These are phyloP conservation scores for Odontamblyopus lacepedii DNA, from an alignment of 2,797 vertebrate species.

Conservation along the genomic window DNA sequence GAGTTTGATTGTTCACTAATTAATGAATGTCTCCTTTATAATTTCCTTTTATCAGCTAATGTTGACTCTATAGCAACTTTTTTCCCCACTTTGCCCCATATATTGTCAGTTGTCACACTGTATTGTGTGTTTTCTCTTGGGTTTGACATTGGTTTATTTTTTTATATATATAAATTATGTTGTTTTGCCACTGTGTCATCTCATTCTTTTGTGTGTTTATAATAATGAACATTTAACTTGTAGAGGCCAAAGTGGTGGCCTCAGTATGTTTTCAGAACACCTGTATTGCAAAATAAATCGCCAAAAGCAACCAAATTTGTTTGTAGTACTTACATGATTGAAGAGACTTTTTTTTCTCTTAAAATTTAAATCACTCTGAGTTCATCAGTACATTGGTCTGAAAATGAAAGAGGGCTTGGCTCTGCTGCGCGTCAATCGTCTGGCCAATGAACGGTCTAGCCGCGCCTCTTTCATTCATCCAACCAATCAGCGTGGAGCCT, in stretches of 20 bases:
- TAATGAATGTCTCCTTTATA: slow-evolving; percentile 63
- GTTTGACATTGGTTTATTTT: slow-evolving; percentile 50
- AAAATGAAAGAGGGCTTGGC: neutral
- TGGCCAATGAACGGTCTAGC: neutral
- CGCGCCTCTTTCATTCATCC: neutral
- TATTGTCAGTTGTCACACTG: slow-evolving; percentile 26
- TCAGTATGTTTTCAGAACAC: slow-evolving; percentile 66
- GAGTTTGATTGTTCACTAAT: slow-evolving; percentile 63
- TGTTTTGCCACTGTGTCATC: slow-evolving; percentile 61
- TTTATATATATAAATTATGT: slow-evolving; percentile 16
- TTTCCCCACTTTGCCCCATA: slow-evolving; percentile 10
- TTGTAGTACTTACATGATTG: neutral
- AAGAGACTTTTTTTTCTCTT: no score
- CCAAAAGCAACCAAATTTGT: slow-evolving; percentile 33
- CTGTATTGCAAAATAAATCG: slow-evolving; percentile 77
- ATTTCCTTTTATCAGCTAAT: slow-evolving; percentile 18
- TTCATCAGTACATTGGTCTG: no score
- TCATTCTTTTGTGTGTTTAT: slow-evolving; percentile 62
- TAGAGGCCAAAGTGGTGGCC: slow-evolving; percentile 55
- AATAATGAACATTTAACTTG: slow-evolving; percentile 57
- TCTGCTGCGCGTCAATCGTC: neutral
- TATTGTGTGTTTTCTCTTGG: slow-evolving; percentile 41
- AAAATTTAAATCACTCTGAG: no score
- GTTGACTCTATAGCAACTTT: slow-evolving; percentile 10
- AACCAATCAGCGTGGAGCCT: neutral